Base-by-base conservation (phyloP, 1,140 invertebrate genomes). In the Drosophila ohnishii region DNA sequence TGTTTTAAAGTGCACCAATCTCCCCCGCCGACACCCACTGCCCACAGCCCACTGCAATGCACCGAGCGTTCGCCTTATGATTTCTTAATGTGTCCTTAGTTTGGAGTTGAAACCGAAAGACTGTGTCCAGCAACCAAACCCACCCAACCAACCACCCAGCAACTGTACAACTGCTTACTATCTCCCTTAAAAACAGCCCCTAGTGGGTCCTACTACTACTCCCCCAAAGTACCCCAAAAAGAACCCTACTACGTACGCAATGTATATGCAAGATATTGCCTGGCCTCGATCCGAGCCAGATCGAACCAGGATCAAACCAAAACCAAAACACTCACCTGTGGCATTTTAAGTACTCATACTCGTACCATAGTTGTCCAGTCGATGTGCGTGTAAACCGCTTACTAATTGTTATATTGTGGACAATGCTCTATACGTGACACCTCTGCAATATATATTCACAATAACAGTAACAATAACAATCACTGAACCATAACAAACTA, bases 51-150 rank as follows among this genome's bases (percentile, higher is more conserved):
- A 55, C 19, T 55, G 51, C 34, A 55, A 71, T 83, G 83, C 83
- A 86, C 83, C 71, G 75, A 87, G 84, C 83, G 83, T 87, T 87
- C 75, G 84, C 83, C 67, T 83, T 87, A 83, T 83, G 37, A 88
- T 77, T 83, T 87, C 63, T 70, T 88, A 78, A 70, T 75, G 60
- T 86, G 74, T 77, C 51, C 66, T 79, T 74, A 78, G 76, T 69
- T 81, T 76, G 75, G 82, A 84, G 57, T 80, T 80, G 48, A 76
- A 59, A 74, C 60, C 53, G 63, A 65, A 75, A 53, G 55, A 76
- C 72, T 76, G 56, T 67, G 63, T 67, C 72, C 74, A 75, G 72
- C 72, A 75, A 75, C 72, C 72, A 53, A 74, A 62, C 61, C 53
- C 74, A 53, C 72, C 72, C 60, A 73, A 48, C 71, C 53, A 75